Conservation (phyloP, 2,113 vertebrate genomes). For the Orientallactaga bullata region DNA sequence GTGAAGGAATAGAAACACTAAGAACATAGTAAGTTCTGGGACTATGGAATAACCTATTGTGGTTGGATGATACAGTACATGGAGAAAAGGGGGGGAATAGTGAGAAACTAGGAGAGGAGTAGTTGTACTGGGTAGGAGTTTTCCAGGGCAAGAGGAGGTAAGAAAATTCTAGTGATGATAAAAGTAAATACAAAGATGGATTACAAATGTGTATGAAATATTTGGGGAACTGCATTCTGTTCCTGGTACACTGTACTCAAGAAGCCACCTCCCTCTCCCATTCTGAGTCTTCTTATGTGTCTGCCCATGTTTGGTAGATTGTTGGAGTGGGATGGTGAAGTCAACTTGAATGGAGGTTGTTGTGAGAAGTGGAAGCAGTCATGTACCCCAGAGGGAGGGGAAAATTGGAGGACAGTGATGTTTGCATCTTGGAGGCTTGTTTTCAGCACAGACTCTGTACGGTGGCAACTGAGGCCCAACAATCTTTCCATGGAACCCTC, state of each 20-base stretch:
- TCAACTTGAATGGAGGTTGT: background rate
- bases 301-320: background rate
- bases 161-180: background rate
- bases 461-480: background rate
- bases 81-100: background rate
- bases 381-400: background rate
- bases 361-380: background rate
- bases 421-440: background rate
- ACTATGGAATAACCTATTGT: background rate
- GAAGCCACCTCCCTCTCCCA: background rate
- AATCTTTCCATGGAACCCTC: background rate
- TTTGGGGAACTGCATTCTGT: background rate
- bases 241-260: background rate
- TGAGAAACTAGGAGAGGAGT: background rate
- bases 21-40: background rate
- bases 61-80: background rate
- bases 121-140: background rate
- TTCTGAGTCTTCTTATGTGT: background rate
- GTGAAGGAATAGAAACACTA: background rate
- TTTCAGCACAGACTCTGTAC: background rate
- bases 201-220: constrained; percentile 27
- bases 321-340: background rate
- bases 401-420: background rate
- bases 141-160: background rate
- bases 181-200: background rate